phyloP scores from a whole-genome alignment of 2,113 vertebrate genomes.

The Atractosteus spatula region DNA sequence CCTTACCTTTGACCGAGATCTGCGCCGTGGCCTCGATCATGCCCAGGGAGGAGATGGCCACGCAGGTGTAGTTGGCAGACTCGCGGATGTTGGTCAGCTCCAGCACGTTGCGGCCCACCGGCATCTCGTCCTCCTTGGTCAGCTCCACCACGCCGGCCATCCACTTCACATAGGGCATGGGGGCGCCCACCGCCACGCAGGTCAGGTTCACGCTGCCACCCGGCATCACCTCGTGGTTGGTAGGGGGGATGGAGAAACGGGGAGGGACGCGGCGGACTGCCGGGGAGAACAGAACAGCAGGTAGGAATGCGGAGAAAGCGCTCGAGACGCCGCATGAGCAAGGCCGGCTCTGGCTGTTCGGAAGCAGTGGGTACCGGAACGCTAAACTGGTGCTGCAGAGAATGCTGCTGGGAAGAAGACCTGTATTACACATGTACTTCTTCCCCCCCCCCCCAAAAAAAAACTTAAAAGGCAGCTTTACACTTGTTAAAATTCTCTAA shows the following conservation, averaged over 20 bases:
- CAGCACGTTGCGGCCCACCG: conserved; percentile 88
- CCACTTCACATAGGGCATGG: conserved; percentile 98
- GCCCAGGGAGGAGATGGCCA: conserved; percentile 91
- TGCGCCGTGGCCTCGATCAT: conserved; percentile 91
- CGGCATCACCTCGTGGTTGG: conserved; percentile 94
- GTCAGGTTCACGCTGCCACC: conserved; percentile 95
- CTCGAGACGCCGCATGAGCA: neutral
- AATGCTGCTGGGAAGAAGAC: neutral
- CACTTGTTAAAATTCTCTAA: no score
- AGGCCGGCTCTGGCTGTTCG: conserved; percentile 24
- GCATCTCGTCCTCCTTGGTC: conserved; percentile 91
- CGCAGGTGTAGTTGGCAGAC: conserved; percentile 92
- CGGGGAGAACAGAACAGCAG: conserved; percentile 64
- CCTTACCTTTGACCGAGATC: conserved; percentile 91
- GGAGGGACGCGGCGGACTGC: conserved; percentile 94
- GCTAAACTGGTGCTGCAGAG: neutral
- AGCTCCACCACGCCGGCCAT: conserved; percentile 81
- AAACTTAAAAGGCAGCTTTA: no score
- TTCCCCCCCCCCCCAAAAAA: no score
- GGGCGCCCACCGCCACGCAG: conserved; percentile 91
- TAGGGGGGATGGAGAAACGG: conserved; percentile 96
- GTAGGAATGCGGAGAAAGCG: conserved; percentile 32
- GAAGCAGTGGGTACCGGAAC: neutral
- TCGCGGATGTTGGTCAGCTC: conserved; percentile 86
- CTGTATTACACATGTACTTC: neutral